Percentiles rank a stretch among this genome's conserved stretches.
Conservation (phyloP, 1,140 invertebrate species). For the Scylla paramamosain region DNA sequence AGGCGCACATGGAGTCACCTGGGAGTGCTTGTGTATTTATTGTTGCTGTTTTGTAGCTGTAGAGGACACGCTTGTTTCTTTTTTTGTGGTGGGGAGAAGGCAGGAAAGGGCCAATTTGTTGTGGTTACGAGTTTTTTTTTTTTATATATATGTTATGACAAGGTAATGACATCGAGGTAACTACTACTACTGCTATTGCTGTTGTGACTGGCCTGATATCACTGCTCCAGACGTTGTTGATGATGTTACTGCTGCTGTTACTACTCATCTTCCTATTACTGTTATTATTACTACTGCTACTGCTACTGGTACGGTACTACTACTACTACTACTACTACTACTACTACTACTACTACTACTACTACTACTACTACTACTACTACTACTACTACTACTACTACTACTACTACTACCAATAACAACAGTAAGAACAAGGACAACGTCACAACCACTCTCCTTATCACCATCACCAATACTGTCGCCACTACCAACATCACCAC, state of each 20-base stretch:
- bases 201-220: too few species aligned
- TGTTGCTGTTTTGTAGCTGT: neutral
- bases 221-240: too few species aligned
- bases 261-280: neutral
- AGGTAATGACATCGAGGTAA: neutral
- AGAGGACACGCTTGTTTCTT: neutral
- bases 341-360: constrained; percentile 40
- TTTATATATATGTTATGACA: neutral
- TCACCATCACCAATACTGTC: neutral
- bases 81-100: neutral
- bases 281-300: neutral
- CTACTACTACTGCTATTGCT: neutral
- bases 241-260: neutral
- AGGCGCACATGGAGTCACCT: neutral
- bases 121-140: neutral
- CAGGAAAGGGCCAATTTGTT: neutral
- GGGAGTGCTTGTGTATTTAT: neutral
- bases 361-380: constrained; percentile 18
- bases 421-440: neutral
- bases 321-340: neutral
- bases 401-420: neutral
- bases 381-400: constrained; percentile 40
- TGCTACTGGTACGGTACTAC: neutral
- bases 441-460: neutral
- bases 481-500: neutral